phyloP scores from a whole-genome alignment of 2,797 vertebrate genomes.

The Danionella dracula region DNA sequence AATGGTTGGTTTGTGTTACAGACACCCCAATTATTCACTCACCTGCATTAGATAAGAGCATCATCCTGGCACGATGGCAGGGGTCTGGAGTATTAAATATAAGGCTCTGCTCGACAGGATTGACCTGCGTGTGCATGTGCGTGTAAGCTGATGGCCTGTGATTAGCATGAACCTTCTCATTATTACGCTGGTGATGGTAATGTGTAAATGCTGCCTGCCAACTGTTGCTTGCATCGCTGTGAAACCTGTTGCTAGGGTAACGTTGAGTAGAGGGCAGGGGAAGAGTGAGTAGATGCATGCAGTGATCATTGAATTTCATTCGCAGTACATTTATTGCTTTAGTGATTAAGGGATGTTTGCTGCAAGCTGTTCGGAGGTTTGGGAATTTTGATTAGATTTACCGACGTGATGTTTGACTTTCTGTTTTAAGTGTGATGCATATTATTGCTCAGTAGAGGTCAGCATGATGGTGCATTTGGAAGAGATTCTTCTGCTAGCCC shows the following conservation, averaged over 20 bases:
- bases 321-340: conserved; percentile 9
- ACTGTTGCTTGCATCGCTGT: conserved; percentile 41
- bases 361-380: neutral
- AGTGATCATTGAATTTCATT: conserved; percentile 10
- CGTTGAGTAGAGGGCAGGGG: conserved; percentile 18
- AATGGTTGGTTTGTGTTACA: no score
- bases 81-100: no score
- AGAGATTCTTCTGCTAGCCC: no score
- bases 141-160: neutral
- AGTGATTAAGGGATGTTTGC: conserved; percentile 10
- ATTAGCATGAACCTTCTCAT: neutral
- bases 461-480: no score
- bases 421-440: no score
- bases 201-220: conserved; percentile 12
- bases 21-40: no score
- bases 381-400: no score
- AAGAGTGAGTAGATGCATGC: neutral
- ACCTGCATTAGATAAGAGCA: neutral
- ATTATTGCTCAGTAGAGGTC: no score
- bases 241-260: conserved; percentile 61
- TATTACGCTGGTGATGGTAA: neutral
- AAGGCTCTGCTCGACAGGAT: no score
- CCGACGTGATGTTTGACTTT: neutral
- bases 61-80: neutral
- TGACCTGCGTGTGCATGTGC: no score